phyloP scores from a whole-genome alignment of 2,113 vertebrate genomes.

The Campylomormyrus tamandua region DNA sequence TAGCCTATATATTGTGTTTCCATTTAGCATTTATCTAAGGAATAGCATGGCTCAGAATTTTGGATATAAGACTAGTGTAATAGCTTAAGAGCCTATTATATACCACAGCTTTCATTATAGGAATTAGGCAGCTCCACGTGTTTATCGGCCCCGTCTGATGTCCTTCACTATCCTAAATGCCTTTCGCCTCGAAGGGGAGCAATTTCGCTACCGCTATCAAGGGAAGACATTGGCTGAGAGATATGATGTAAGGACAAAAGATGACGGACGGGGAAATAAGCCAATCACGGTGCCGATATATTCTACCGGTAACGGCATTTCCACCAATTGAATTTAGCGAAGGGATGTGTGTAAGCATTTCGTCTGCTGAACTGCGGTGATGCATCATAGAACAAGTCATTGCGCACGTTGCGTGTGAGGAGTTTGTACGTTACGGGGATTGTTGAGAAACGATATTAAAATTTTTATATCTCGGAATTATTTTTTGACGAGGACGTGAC shows the following conservation, averaged over 20 bases:
- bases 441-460: neutral
- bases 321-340: slow-evolving; percentile 12
- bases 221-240: neutral
- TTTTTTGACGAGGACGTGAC: slow-evolving; percentile 12
- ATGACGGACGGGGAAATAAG: neutral
- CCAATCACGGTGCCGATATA: slow-evolving; percentile 16
- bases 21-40: neutral
- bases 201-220: neutral
- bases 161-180: neutral
- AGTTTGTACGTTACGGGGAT: neutral
- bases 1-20: too few species aligned
- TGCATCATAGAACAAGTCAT: slow-evolving; percentile 5
- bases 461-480: neutral
- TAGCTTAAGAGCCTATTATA: neutral
- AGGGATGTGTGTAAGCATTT: neutral
- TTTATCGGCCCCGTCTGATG: neutral
- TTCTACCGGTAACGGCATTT: neutral
- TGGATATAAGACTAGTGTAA: neutral
- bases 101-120: neutral
- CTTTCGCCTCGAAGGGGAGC: neutral
- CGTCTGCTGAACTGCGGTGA: neutral
- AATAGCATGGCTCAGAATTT: neutral
- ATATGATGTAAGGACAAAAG: neutral
- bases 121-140: neutral
- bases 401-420: neutral